phyloP scores from a whole-genome alignment of 2,113 vertebrate species.

The Solenodon paradoxus region DNA sequence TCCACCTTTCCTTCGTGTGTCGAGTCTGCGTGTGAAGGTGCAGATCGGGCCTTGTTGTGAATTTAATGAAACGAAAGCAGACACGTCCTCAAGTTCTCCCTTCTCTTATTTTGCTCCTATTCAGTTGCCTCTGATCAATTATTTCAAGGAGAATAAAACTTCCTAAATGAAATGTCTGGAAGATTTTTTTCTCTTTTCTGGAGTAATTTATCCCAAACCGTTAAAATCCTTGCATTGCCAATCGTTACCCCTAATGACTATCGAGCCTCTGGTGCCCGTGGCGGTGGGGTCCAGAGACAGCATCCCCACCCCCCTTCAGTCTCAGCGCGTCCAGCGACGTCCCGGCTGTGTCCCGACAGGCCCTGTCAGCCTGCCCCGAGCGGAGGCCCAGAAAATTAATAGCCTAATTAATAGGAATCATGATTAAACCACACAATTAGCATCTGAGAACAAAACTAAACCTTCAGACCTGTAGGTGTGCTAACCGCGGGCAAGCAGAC shows the following conservation, averaged over 20 bases:
- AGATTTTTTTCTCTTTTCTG: not conserved
- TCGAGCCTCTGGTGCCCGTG: not conserved
- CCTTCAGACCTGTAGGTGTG: rapidly evolving
- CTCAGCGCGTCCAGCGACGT: not conserved
- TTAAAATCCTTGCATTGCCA: not conserved
- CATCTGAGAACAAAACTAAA: not conserved
- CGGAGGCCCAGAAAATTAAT: slow-evolving; percentile 1
- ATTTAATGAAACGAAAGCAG: not conserved
- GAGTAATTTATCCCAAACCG: not conserved
- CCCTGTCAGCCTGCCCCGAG: too few species aligned
- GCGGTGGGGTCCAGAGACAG: too few species aligned
- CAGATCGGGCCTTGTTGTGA: rapidly evolving
- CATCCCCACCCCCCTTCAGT: rapidly evolving
- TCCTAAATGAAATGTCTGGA: not conserved
- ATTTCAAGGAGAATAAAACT: rapidly evolving
- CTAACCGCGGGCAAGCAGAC: too few species aligned
- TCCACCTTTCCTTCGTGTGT: not conserved
- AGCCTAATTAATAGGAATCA: slow-evolving; percentile 55
- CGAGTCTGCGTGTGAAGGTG: rapidly evolving
- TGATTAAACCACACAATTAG: slow-evolving; percentile 13
- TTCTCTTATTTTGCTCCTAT: not conserved
- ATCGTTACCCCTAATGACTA: not conserved
- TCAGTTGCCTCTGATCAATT: not conserved
- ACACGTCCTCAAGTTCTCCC: too few species aligned
- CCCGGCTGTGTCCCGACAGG: not conserved